Evolutionary conservation across 2,113 vertebrate species (phyloP).

Genomic region (Galbula dea): DNA sequence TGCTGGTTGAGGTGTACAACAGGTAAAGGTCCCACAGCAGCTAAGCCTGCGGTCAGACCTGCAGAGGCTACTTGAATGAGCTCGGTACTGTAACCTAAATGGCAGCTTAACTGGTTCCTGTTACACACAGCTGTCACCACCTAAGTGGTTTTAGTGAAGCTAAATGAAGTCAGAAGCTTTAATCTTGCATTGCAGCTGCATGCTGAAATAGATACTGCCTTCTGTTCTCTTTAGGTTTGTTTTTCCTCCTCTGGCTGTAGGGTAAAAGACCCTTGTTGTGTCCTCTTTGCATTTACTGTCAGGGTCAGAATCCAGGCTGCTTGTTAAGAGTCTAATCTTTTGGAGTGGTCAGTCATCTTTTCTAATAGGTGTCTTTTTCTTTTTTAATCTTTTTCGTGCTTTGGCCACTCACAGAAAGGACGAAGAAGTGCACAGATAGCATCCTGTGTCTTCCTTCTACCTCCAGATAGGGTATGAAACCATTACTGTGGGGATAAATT

Average conservation of each 20-base stretch:
- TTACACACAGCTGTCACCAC: background rate
- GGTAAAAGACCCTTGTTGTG: background rate
- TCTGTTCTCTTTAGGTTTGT: background rate
- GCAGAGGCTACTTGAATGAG: background rate
- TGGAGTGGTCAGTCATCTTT: background rate
- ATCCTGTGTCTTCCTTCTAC: background rate
- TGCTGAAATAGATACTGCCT: background rate
- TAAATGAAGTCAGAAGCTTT: background rate
- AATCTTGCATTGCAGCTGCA: background rate
- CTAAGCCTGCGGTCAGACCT: background rate
- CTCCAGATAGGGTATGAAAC: background rate
- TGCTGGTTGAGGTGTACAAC: background rate
- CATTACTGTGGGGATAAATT: slow-evolving; percentile 15
- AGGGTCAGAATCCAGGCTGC: background rate
- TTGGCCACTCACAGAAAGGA: background rate
- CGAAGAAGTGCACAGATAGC: background rate
- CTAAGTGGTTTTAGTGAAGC: background rate
- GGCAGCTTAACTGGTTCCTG: background rate
- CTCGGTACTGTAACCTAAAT: background rate
- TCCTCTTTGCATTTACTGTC: background rate
- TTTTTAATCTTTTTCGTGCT: background rate
- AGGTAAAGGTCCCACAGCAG: background rate
- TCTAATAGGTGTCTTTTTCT: background rate
- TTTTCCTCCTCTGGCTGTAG: background rate
- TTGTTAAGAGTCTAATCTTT: background rate